Base-by-base conservation (phyloP, 2,113 vertebrate species). In the Odontophorus gujanensis region DNA sequence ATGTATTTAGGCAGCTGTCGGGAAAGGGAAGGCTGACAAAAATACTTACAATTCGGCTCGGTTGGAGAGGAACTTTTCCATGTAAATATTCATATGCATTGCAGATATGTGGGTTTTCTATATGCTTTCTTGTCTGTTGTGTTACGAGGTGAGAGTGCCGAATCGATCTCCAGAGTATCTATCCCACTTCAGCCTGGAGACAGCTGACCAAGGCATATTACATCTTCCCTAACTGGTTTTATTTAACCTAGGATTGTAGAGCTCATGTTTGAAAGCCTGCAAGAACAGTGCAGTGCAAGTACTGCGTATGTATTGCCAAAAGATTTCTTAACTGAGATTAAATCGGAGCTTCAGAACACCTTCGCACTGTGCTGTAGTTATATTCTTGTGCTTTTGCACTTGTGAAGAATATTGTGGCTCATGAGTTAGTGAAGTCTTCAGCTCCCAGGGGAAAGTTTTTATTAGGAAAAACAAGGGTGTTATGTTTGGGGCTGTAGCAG, bases 371-470 rank as follows among this genome's bases (percentile, higher is more conserved):
- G 76, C 81, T 72, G 78, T 55, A 17, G 76, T 62, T 72, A 2
- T 2, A 38, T 92, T 73, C 66, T 62, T 50, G 25, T 81, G 80
- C 79, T 93, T 51, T 63, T 22, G 13, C 77, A 87, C 74, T 92
- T 50, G 71, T 89, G 89, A 87, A 88, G 78, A 66, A 79, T 93
- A 58, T 86, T 89, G 90, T 95, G 90, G 86, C 80, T 94, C 76
- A 51, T 6, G 76, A 95, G 91, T 95, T 95, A 81, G 91, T 87
- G 72, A 74, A 93, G 78, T 91, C 90, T 92, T 86, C 82, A 61
- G 50, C 86, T 96, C 94, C 86, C 94, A 67, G 73, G 94, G 96
- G 95, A 93, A 96, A 96, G 92, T 96, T 96, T 96, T 96, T 95
- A 93, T 95, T 95, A 90, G 91, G 48, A 92, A 30, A 90, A 96